Evolutionary conservation across 2,113 vertebrate species (phyloP).

Genomic region (Dasyornis broadbenti): DNA sequence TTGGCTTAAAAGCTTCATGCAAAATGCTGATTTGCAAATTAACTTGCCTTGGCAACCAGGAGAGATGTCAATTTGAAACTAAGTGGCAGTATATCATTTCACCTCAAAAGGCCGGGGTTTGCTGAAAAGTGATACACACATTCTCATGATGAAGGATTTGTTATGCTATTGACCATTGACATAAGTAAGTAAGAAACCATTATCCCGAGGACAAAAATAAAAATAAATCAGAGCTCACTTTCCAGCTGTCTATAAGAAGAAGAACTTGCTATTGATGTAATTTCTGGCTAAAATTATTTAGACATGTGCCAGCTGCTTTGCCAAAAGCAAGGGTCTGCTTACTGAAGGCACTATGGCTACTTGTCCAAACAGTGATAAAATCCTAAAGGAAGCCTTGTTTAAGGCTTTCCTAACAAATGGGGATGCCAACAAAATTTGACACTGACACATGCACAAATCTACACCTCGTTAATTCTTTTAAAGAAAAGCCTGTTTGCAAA

Average conservation of each 20-base stretch:
- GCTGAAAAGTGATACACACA: constrained; percentile 16
- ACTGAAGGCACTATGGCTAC: not conserved
- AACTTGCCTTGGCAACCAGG: not conserved
- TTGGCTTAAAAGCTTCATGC: not conserved
- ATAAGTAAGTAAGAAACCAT: constrained; percentile 34
- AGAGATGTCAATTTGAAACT: not conserved
- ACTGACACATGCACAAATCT: not conserved
- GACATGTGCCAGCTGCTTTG: not conserved
- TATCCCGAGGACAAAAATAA: constrained; percentile 8
- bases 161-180: constrained; percentile 39
- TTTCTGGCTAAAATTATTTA: constrained; percentile 25
- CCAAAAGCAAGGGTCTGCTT: not conserved
- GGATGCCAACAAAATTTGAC: not conserved
- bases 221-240: constrained; percentile 47
- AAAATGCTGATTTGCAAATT: constrained; percentile 19
- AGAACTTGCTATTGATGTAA: not conserved
- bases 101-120: constrained; percentile 30
- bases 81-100: constrained; percentile 26
- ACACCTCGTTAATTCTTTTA: not conserved
- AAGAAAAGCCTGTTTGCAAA: not conserved
- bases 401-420: not conserved
- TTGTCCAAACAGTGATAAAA: not conserved
- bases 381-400: not conserved
- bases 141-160: constrained; percentile 39
- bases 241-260: constrained; percentile 18